Evolutionary conservation across 2,797 vertebrate species (phyloP).

Genomic region (Rhabdophis nuchalis): DNA sequence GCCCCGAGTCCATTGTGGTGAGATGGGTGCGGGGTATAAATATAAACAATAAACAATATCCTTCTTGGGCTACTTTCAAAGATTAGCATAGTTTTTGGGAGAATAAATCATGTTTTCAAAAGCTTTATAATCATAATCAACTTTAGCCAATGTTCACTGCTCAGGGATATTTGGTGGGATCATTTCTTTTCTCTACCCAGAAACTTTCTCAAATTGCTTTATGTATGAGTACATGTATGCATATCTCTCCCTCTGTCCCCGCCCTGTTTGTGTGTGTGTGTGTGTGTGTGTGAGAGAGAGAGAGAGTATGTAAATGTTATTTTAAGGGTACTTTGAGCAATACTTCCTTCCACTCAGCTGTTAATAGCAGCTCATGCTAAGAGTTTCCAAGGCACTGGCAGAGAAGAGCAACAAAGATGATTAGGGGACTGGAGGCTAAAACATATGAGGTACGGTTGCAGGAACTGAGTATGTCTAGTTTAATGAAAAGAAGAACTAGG

Average conservation of each 20-base stretch:
- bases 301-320: background rate
- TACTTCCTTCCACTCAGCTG: constrained; percentile 26
- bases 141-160: constrained; percentile 55
- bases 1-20: no score
- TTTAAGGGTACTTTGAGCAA: constrained; percentile 27
- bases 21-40: no score
- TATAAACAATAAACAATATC: no score
- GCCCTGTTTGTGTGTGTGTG: background rate
- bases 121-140: constrained; percentile 62
- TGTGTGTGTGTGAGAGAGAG: no score
- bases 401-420: no score
- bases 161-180: constrained; percentile 10
- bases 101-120: constrained; percentile 71
- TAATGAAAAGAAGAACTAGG: no score
- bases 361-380: background rate
- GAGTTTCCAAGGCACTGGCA: constrained; percentile 37
- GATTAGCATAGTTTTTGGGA: constrained; percentile 71
- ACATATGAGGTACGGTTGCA: no score
- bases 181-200: background rate
- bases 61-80: constrained; percentile 80
- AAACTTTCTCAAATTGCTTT: background rate
- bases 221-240: background rate
- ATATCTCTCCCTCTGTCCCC: background rate
- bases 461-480: no score
- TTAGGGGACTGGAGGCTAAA: no score